These are phyloP conservation scores for Aphrocallistes beatrix DNA, from an alignment of 37 sponge, comb jelly and placozoan species.

Conservation along the genomic window DNA sequence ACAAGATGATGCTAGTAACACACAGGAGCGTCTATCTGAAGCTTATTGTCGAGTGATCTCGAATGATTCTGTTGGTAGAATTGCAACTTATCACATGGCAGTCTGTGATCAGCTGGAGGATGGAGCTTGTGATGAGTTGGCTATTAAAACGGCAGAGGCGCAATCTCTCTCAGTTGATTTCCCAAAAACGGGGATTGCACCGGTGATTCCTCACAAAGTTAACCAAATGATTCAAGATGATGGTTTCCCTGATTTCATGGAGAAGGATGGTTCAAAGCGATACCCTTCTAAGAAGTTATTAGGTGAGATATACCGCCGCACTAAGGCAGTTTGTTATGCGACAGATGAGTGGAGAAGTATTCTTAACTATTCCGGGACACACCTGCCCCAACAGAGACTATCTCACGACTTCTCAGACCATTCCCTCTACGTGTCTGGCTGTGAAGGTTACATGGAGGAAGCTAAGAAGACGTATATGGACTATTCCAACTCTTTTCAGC, in stretches of 20 bases:
- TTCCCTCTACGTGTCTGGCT: neutral
- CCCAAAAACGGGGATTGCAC: neutral
- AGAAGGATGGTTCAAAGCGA: neutral
- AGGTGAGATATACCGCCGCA: neutral
- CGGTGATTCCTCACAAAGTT: neutral
- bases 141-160: neutral
- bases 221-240: neutral
- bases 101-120: neutral
- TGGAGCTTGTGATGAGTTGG: neutral
- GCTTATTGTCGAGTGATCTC: neutral
- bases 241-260: neutral
- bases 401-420: neutral
- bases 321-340: neutral
- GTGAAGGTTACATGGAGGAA: neutral
- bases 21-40: neutral
- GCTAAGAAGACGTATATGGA: neutral
- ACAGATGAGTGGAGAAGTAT: no score
- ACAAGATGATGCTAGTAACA: neutral
- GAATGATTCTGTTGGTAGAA: neutral
- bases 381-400: neutral
- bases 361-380: neutral
- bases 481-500: neutral
- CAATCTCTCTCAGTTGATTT: neutral
- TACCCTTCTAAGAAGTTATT: neutral
- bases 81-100: neutral